phyloP scores from a whole-genome alignment of 2,888 invertebrate species.

The Rhopalosiphum nymphaeae region DNA sequence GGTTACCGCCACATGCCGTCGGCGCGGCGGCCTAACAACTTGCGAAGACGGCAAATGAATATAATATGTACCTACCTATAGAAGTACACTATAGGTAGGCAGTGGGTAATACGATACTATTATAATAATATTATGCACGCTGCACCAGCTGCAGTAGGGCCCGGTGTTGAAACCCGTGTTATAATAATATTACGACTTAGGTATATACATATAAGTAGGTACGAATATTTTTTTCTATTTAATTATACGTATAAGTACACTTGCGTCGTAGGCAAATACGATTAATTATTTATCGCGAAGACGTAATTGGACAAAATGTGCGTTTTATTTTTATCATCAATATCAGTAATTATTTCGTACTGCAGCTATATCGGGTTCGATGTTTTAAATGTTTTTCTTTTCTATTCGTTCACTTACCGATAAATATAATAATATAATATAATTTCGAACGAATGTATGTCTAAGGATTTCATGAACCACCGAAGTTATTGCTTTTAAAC shows the following conservation, averaged over 20 bases:
- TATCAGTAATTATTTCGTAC: not conserved
- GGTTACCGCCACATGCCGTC: not conserved
- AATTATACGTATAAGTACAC: not conserved
- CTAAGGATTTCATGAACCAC: not conserved
- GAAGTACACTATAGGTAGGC: no score
- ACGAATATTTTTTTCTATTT: not conserved
- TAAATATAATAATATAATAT: no score
- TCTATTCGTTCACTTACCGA: not conserved
- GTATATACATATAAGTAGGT: not conserved
- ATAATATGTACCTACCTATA: not conserved
- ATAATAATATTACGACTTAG: not conserved
- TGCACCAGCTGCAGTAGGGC: not conserved
- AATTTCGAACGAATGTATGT: not conserved
- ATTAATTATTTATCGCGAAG: not conserved
- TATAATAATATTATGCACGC: conserved; percentile 1
- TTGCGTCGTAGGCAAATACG: not conserved
- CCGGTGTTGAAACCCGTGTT: not conserved
- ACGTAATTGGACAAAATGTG: not conserved
- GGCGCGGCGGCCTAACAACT: not conserved
- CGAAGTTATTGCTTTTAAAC: not conserved
- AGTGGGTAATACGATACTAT: not conserved
- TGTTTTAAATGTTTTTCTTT: not conserved
- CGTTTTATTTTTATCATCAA: not conserved
- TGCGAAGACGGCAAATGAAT: conserved; percentile 4
- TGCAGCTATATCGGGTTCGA: not conserved